A percentile compares a stretch with the other conserved stretches of the same genome.
These are phyloP conservation scores for Sinonovacula constricta DNA, from an alignment of 1,140 invertebrate genomes.

Conservation along the genomic window DNA sequence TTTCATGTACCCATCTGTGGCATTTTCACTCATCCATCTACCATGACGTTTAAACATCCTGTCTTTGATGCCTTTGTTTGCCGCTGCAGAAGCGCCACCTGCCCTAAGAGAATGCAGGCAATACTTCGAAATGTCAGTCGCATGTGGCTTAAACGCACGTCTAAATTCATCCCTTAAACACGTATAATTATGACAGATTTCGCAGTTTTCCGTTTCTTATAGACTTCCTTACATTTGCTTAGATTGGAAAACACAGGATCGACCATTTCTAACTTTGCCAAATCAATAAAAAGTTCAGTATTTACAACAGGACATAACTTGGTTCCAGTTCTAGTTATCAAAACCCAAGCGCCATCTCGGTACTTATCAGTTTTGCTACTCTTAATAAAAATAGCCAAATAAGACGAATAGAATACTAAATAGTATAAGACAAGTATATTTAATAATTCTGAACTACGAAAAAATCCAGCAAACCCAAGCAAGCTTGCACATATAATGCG, in stretches of 20 bases:
- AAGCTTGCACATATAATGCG: constrained; percentile 22
- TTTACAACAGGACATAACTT: constrained; percentile 12
- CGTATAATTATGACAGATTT: constrained; percentile 2
- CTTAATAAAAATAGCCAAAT: constrained; percentile 21
- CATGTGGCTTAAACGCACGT: constrained; percentile 8
- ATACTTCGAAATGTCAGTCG: background rate
- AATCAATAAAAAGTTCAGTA: background rate
- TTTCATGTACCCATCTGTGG: constrained; percentile 19
- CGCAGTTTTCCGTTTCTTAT: background rate
- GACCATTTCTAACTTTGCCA: no score
- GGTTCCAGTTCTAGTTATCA: constrained; percentile 7
- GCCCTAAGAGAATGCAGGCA: constrained; percentile 23
- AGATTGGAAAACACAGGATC: no score
- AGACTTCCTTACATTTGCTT: no score
- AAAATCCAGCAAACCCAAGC: constrained; percentile 15
- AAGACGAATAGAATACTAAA: background rate
- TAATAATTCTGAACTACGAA: constrained; percentile 20
- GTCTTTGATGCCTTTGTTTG: constrained; percentile 5
- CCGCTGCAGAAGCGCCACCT: constrained; percentile 24
- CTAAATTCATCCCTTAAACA: background rate
- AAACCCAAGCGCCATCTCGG: constrained; percentile 8
- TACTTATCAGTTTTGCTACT: constrained; percentile 20
- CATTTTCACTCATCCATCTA: background rate
- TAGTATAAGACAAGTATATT: constrained; percentile 2
- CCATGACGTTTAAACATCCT: constrained; percentile 22